Evolutionary conservation across 2,797 vertebrate species (phyloP).

Genomic region (Nannoperca obscura): DNA sequence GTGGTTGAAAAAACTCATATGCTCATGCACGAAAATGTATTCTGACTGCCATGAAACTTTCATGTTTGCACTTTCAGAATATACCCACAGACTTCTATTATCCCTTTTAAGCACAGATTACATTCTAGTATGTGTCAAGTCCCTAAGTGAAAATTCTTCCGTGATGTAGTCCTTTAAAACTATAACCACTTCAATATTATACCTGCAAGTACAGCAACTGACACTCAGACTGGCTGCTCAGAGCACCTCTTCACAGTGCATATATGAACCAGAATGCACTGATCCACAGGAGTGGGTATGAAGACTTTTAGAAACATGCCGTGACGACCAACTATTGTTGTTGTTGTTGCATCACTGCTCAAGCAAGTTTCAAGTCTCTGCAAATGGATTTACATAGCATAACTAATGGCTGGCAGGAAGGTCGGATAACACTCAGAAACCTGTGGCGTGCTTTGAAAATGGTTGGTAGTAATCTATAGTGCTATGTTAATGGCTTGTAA

Average conservation of each 20-base stretch:
- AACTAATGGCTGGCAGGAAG: no score
- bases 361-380: background rate
- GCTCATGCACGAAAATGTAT: background rate
- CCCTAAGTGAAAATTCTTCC: background rate
- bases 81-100: background rate
- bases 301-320: background rate
- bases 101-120: background rate
- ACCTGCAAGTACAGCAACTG: background rate
- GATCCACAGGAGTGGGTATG: no score
- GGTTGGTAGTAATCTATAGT: no score
- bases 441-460: no score
- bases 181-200: background rate
- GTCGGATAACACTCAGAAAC: no score
- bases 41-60: background rate
- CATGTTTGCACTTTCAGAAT: background rate
- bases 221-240: no score
- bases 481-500: no score
- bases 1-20: background rate
- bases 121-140: background rate
- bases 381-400: background rate
- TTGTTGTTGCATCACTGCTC: background rate
- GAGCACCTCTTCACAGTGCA: no score
- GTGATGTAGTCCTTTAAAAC: background rate
- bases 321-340: background rate
- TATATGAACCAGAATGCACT: no score